Conservation (phyloP, 2,797 vertebrate genomes). For the Astyanax mexicanus region DNA sequence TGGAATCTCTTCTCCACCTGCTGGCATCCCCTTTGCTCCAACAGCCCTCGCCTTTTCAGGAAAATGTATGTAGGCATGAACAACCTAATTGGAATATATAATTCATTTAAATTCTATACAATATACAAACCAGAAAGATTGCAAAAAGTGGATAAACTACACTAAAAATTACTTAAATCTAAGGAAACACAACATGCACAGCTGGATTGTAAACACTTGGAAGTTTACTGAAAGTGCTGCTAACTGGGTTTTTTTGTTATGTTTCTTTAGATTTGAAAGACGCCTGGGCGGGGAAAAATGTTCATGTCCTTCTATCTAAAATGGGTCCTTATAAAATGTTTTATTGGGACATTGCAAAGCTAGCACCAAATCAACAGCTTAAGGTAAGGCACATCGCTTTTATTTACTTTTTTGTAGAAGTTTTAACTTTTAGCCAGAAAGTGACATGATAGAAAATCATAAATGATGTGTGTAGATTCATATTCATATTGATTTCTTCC, state of each 20-base stretch:
- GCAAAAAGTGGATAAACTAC: not conserved
- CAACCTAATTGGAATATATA: not conserved
- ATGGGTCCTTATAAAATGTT: not conserved
- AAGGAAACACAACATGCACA: no score
- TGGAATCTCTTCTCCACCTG: not conserved
- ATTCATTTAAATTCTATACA: no score
- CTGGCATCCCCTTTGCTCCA: not conserved
- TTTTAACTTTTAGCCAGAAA: no score
- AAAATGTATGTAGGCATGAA: not conserved
- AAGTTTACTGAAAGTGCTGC: not conserved
- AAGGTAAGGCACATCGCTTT: no score
- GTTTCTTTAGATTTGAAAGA: slow-evolving; percentile 20
- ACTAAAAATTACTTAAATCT: not conserved
- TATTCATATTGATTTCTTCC: no score
- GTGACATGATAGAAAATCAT: no score
- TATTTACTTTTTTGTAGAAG: no score
- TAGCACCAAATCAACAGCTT: no score
- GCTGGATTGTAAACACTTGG: no score
- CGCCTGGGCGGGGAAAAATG: not conserved
- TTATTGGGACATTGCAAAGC: no score
- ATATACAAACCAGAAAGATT: not conserved
- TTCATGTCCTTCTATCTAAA: not conserved
- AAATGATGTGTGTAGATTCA: no score
- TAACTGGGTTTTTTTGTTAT: no score
- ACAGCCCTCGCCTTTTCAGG: not conserved